Conservation (phyloP, 2,888 invertebrate genomes). For the Amblyjoppa proteus region DNA sequence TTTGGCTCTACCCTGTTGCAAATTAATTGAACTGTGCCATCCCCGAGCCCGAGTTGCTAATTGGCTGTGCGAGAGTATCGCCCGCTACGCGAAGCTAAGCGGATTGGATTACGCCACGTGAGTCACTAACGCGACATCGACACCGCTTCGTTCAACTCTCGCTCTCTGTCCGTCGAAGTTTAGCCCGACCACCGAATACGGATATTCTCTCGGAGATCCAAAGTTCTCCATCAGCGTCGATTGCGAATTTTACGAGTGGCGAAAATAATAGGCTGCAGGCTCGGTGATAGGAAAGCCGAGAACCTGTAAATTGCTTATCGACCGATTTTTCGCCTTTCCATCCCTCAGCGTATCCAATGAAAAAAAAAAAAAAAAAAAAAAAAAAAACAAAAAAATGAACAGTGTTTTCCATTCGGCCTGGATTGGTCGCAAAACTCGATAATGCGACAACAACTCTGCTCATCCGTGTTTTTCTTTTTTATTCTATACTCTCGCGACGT, state of each 20-base stretch:
- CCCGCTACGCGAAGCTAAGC: neutral
- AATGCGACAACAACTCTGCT: neutral
- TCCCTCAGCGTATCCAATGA: slow-evolving; percentile 7
- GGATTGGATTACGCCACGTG: slow-evolving; percentile 20
- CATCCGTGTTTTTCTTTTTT: neutral
- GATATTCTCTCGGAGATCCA: neutral
- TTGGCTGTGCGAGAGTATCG: slow-evolving; percentile 4
- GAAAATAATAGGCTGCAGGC: neutral
- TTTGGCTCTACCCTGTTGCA: too few relatives aligned
- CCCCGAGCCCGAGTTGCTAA: neutral
- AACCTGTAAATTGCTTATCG: slow-evolving; percentile 60
- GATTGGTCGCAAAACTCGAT: slow-evolving; percentile 26
- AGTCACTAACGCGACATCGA: slow-evolving; percentile 29
- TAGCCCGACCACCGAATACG: neutral
- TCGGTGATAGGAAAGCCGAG: neutral
- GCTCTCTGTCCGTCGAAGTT: slow-evolving; percentile 6
- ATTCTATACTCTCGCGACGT: neutral
- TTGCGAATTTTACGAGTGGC: neutral
- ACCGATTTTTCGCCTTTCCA: slow-evolving; percentile 34
- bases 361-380: slow-evolving; percentile 48
- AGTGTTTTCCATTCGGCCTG: slow-evolving; percentile 46
- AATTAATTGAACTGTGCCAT: too few relatives aligned
- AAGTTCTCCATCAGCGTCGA: neutral
- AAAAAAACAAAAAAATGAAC: slow-evolving; percentile 35
- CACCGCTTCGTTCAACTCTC: neutral